phyloP scores from a whole-genome alignment of 2,888 invertebrate species.

The Autographa pulchrina region DNA sequence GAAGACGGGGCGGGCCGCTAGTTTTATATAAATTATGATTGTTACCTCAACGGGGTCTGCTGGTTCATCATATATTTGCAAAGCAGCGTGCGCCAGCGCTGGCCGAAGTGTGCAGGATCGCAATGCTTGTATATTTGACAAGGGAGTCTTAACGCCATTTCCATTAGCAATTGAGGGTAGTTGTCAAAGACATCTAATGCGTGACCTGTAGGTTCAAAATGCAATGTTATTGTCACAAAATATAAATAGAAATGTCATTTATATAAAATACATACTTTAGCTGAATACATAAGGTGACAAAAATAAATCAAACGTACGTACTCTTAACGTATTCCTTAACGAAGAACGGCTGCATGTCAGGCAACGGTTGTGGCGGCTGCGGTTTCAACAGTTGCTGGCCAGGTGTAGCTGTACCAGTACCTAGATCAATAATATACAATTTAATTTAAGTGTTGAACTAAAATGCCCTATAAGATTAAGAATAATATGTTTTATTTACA shows the following conservation, averaged over 20 bases:
- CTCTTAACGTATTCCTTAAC: slow-evolving; percentile 96
- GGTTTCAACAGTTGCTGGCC: slow-evolving; percentile 94
- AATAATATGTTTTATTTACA: no score
- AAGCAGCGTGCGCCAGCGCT: slow-evolving; percentile 94
- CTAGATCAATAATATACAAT: slow-evolving; percentile 56
- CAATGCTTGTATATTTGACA: slow-evolving; percentile 97
- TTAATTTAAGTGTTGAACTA: not conserved
- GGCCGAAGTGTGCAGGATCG: slow-evolving; percentile 89
- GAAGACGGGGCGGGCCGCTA: no score
- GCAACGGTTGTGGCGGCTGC: slow-evolving; percentile 94
- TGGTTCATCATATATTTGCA: slow-evolving; percentile 99
- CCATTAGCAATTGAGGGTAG: slow-evolving; percentile 97
- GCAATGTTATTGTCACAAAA: not conserved
- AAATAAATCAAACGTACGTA: slow-evolving; percentile 61
- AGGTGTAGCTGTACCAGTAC: slow-evolving; percentile 79
- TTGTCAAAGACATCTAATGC: slow-evolving; percentile 97
- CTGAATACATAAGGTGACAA: no score
- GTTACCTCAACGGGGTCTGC: slow-evolving; percentile 94
- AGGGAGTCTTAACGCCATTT: slow-evolving; percentile 97
- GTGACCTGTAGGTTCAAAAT: slow-evolving; percentile 88
- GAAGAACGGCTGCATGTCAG: slow-evolving; percentile 99
- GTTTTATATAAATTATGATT: not conserved
- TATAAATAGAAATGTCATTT: no score
- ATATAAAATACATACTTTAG: no score
- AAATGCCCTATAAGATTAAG: not conserved